Base-by-base conservation (phyloP, 2,797 vertebrate genomes). In the Lutjanus argentimaculatus region DNA sequence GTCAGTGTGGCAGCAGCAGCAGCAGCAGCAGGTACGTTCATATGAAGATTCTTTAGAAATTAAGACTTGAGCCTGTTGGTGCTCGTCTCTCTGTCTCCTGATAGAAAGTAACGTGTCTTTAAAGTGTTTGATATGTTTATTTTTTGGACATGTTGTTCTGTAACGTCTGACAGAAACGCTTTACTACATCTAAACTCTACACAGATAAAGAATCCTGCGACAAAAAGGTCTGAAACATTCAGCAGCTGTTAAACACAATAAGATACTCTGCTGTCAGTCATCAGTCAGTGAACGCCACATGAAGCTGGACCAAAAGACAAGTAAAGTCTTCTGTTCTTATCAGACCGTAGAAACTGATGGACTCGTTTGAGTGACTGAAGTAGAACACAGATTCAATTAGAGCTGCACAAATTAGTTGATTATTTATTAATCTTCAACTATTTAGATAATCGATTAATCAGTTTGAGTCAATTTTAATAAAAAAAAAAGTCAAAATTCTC, bases 1-100 rank as follows among this genome's bases (percentile, higher is more conserved):
- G 42, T 25, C 25, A 25, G 25, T 25, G 25, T 25, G 25, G 30
- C 30, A 36, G 30, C 30, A 36, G 30, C 30, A 13, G 68, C 83
- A 83, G 82, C 74, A 45, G 72, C 19, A 49, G 55, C 77, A 90
- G 92, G 92, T 93, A 90, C 3, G 89, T 55, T 42, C 17, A 19
- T 11, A 3, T 72, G 72, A 46, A 42, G 43, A 75, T 61, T 65
- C 36, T 67, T 45, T 57, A 0, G 1, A 43, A 19, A 69, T 62
- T 6, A 22, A 4, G 53, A 46, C 14, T 7, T 2, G 7, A n/a
- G 8, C 6, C 0, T 14, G 1, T 6, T 25, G 7, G 1, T 58
- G 8, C 1, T 67, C 0, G 2, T 19, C 7, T 30, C 30, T 36
- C 2, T 36, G 30, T 36, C 30, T 36, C 6, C 30, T 36, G 30